Evolutionary conservation across 2,113 vertebrate species (phyloP), one percentile per base, ranked within the genome.

Genomic region (Chionis minor): DNA sequence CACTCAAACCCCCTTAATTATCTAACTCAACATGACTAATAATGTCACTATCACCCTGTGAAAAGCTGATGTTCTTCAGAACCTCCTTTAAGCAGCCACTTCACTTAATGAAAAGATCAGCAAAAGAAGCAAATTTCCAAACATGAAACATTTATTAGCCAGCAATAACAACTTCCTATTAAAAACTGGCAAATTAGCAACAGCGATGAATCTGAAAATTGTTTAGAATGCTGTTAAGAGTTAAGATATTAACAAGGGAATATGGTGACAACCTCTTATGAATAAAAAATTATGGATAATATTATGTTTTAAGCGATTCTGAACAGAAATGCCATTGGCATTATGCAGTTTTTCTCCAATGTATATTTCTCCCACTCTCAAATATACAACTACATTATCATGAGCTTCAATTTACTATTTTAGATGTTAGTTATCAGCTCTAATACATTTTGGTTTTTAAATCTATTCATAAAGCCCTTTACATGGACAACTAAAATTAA

Each of bases 141-240:
- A 85, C 66, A 93, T 70, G 66, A 90, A 95, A 85, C 58, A 95
- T 91, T 91, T 94, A 89, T 88, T 90, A 91, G 54, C 24, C 71
- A 77, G 30, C 19, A 91, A 54, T 72, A 94, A 82, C 45, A 80
- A 62, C 78, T 84, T 84, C 42, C 28, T 80, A 92, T 54, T 92
- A 45, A 90, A 87, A 88, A 92, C 58, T 19, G 38, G 52, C 33
- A 81, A 94, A 90, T 90, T 82, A 96, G 33, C 66, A 94, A 70
- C 58, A 90, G 49, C 56, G 70, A 22, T 58, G 45, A 80, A 95
- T 70, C 24, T 23, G 89, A 61, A 44, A 85, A 26, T 72, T 89
- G 49, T 51, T 82, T 81, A 90, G 35, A 90, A 90, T 28, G 24
- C 10, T 69, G 72, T 90, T 88, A 87, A 63, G 86, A 71, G 61